Conservation (phyloP, 2,888 invertebrate genomes). For the Baccha elongata region DNA sequence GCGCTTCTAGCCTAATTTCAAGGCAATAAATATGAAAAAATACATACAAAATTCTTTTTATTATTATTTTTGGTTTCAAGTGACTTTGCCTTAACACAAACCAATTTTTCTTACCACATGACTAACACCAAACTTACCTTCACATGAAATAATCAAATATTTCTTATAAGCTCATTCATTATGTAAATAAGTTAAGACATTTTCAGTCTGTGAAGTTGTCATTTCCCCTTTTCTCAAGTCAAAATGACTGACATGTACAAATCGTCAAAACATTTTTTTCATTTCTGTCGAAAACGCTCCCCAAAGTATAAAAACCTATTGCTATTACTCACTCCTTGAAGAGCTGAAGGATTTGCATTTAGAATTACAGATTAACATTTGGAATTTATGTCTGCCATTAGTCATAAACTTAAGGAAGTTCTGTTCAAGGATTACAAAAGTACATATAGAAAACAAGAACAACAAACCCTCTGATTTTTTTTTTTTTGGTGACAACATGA, state of each 20-base stretch:
- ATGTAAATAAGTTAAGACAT: constrained; percentile 49
- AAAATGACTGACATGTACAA: constrained; percentile 63
- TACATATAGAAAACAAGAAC: not conserved
- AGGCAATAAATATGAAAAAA: no score
- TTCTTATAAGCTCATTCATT: constrained; percentile 32
- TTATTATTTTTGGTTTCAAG: no score
- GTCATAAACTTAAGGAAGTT: constrained; percentile 68
- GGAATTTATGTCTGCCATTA: constrained; percentile 66
- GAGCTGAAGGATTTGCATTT: constrained; percentile 64
- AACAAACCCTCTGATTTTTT: constrained; percentile 1
- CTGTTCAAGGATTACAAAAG: constrained; percentile 51
- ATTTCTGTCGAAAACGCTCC: constrained; percentile 5
- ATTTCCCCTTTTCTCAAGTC: not conserved
- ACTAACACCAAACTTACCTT: not conserved
- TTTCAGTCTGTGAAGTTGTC: not conserved
- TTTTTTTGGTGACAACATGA: constrained; percentile 30
- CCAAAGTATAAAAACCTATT: constrained; percentile 6
- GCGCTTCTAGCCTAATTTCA: no score
- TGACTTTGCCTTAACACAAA: no score
- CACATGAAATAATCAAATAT: not conserved
- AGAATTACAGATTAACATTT: constrained; percentile 68
- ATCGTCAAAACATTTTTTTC: constrained; percentile 42
- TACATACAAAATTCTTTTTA: no score
- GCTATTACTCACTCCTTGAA: constrained; percentile 59
- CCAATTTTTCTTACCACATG: not conserved